Percentiles rank a stretch among this genome's conserved stretches.
Evolutionary conservation across 92 coral and sea anemone species (phyloP).

Genomic region (Epizoanthus fatuus): DNA sequence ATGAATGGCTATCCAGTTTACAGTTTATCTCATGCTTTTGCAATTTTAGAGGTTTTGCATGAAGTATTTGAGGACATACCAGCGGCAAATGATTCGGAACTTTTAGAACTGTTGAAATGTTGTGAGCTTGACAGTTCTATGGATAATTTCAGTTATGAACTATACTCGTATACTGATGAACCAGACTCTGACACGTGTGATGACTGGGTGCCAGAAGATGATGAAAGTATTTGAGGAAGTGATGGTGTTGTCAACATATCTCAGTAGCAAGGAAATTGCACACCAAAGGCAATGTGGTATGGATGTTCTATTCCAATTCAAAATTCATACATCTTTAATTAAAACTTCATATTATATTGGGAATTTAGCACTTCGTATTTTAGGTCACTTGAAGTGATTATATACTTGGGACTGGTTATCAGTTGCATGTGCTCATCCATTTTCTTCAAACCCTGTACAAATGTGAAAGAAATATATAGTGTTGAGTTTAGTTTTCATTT

Average conservation of each 20-base stretch:
- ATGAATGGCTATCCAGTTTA: slow-evolving; percentile 6
- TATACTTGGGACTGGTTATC: no score
- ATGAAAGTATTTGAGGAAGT: neutral
- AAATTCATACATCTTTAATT: no score
- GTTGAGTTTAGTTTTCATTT: no score
- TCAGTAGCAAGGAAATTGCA: neutral
- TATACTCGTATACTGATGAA: neutral
- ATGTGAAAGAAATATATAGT: no score
- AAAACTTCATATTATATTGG: no score
- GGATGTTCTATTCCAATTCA: no score
- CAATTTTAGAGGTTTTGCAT: neutral
- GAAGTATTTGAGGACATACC: neutral
- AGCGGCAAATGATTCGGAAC: neutral
- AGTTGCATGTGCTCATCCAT: no score
- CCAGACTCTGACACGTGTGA: neutral
- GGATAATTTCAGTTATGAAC: neutral
- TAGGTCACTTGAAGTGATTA: no score
- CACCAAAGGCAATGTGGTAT: neutral
- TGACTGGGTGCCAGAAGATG: neutral
- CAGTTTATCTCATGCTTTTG: neutral
- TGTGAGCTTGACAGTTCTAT: neutral
- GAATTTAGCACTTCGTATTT: no score
- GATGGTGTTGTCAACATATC: no score
- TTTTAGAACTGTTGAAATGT: slow-evolving; percentile 3
- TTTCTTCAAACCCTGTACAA: no score